Evolutionary conservation across 2,797 vertebrate species (phyloP).

Genomic region (Rhodeus uyekii): DNA sequence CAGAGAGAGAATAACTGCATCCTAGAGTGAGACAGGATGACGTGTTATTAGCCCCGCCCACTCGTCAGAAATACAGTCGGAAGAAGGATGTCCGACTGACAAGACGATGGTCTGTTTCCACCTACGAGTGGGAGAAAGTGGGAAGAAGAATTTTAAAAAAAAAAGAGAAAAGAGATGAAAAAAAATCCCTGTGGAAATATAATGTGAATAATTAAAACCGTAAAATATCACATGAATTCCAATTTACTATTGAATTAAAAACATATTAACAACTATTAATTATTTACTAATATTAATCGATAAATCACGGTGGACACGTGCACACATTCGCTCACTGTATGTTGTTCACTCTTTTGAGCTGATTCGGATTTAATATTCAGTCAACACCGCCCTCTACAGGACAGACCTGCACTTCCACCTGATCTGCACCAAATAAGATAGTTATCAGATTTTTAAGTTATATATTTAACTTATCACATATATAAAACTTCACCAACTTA

Average conservation of each 20-base stretch:
- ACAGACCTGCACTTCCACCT: background rate
- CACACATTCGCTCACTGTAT: background rate
- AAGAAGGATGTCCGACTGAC: slow-evolving; percentile 36
- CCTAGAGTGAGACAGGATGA: background rate
- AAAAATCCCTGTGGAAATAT: background rate
- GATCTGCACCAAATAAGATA: background rate
- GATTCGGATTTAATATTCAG: background rate
- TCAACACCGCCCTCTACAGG: slow-evolving; percentile 19
- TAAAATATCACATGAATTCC: background rate
- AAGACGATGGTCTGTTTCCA: slow-evolving; percentile 45
- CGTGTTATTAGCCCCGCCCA: background rate
- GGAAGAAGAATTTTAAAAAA: slow-evolving; percentile 21
- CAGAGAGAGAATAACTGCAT: slow-evolving; percentile 7
- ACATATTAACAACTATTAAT: background rate
- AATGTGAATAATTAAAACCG: background rate
- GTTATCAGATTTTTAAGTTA: too few species aligned
- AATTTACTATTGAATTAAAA: background rate
- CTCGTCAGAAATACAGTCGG: slow-evolving; percentile 31
- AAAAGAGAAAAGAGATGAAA: background rate
- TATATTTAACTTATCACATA: too few species aligned
- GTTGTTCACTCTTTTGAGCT: background rate
- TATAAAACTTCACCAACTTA: too few species aligned
- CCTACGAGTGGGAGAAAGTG: slow-evolving; percentile 42
- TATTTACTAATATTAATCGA: background rate
- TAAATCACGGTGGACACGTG: background rate